Evolutionary conservation across 23 tunicate species (phyloP).

Genomic region (Halocynthia aurantium): DNA sequence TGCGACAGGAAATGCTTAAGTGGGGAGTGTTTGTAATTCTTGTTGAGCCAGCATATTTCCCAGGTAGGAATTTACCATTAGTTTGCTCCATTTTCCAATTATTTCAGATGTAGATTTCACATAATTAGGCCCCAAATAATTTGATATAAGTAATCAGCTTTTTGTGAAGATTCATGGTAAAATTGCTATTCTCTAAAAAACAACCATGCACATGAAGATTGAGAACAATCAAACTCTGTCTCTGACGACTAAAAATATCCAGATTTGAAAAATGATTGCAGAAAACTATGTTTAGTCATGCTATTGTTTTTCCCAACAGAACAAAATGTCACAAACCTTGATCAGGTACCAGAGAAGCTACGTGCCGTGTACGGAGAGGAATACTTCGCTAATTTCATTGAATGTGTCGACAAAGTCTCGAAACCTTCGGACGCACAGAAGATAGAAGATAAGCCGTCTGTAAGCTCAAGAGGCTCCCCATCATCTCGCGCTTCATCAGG

Average conservation of each 20-base stretch:
- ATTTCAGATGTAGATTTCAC: too few relatives aligned
- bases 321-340: slow-evolving; percentile 6
- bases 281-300: too few relatives aligned
- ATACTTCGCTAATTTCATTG: slow-evolving; percentile 68
- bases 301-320: too few relatives aligned
- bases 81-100: neutral
- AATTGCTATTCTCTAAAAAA: too few relatives aligned
- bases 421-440: slow-evolving; percentile 1
- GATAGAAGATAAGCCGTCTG: slow-evolving; percentile 3
- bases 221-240: too few relatives aligned
- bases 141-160: too few relatives aligned
- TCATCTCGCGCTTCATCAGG: slow-evolving; percentile 51
- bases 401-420: slow-evolving; percentile 23
- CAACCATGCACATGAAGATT: too few relatives aligned
- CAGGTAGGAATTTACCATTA: slow-evolving; percentile 36
- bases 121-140: too few relatives aligned
- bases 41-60: slow-evolving; percentile 77
- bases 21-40: slow-evolving; percentile 90
- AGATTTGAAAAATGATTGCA: too few relatives aligned
- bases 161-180: too few relatives aligned
- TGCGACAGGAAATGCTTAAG: slow-evolving; percentile 92
- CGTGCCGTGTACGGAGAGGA: slow-evolving; percentile 76
- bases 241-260: too few relatives aligned
- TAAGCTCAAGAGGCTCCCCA: slow-evolving; percentile 25
- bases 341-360: slow-evolving; percentile 45